Base-by-base conservation (phyloP, 2,797 vertebrate species). In the Anas georgica region DNA sequence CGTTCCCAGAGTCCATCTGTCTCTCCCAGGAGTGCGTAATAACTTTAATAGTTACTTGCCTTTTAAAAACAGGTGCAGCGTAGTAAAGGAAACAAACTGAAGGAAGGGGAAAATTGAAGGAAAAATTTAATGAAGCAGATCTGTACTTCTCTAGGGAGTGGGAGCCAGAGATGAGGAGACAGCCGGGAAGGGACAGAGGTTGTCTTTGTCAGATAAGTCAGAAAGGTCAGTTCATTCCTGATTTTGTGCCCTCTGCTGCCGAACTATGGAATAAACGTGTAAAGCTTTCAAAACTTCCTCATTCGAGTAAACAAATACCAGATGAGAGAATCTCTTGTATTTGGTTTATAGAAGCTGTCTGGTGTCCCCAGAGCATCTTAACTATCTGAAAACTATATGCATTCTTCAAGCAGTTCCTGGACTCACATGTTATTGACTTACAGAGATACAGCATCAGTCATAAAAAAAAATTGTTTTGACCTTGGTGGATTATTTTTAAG, bases 21-120 rank as follows among this genome's bases (percentile, higher is more conserved):
- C 85, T 97, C 75, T 93, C 55, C 76, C 28, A 79, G 35, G 45
- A 91, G 74, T 76, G 88, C 94, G 56, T 78, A 95, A 56, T 93
- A 86, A 90, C 69, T 96, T 95, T 62, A 79, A 20, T 77, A 50
- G 63, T 55, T 74, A 26, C 90, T 93, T 91, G 68, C 75, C 88
- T 95, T 96, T 97, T 96, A 93, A 95, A 97, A 97, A 92, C 94
- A 97, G 91, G 91, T 97, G 88, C 80, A 96, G 91, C 33, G 8
- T 72, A 56, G 46, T 86, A 82, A 95, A 93, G n/a, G 88, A 94
- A 97, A 95, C 26, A 96, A 97, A 83, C 70, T 64, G 21, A 88
- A 94, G 41, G 48, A 88, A 91, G 62, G 73, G 29, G 22, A 26
- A 86, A 90, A 83, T 48, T 23, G 46, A 55, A 56, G 13, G 29